Evolutionary conservation across 1,140 invertebrate species (phyloP).

Genomic region (Tetragonula clypearis): DNA sequence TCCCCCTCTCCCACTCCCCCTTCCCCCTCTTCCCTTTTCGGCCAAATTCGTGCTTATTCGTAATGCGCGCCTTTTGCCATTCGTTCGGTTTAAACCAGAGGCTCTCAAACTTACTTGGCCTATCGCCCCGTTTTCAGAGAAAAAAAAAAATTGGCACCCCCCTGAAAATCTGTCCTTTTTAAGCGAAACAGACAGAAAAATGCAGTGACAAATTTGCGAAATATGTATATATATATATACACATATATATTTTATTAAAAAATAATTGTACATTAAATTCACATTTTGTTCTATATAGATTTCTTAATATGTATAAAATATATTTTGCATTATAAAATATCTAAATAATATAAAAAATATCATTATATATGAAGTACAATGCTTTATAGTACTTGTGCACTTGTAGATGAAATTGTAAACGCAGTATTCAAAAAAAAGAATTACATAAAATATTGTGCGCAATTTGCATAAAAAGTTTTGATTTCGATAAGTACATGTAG

Average conservation of each 20-base stretch:
- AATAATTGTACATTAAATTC: neutral
- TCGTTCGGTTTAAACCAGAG: too few species aligned
- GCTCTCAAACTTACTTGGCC: too few species aligned
- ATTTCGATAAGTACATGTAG: neutral
- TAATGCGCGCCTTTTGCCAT: too few species aligned
- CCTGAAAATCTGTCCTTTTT: too few species aligned
- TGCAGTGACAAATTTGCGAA: too few species aligned
- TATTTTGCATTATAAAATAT: slow-evolving; percentile 7
- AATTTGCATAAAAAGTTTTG: neutral
- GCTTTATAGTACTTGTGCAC: too few species aligned
- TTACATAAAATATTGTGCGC: neutral
- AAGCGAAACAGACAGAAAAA: too few species aligned
- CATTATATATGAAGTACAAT: slow-evolving; percentile 13
- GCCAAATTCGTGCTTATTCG: too few species aligned
- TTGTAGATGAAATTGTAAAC: neutral
- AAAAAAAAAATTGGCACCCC: too few species aligned
- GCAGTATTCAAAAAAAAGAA: neutral
- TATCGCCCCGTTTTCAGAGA: too few species aligned
- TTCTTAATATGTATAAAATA: slow-evolving; percentile 9
- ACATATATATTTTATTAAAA: slow-evolving; percentile 30
- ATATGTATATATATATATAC: neutral
- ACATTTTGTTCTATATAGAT: neutral
- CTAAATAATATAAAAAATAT: slow-evolving; percentile 24
- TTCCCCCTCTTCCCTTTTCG: too few species aligned
- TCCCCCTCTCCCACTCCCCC: too few species aligned